phyloP scores from a whole-genome alignment of 1,140 invertebrate species.

The Lanistes nyassanus region DNA sequence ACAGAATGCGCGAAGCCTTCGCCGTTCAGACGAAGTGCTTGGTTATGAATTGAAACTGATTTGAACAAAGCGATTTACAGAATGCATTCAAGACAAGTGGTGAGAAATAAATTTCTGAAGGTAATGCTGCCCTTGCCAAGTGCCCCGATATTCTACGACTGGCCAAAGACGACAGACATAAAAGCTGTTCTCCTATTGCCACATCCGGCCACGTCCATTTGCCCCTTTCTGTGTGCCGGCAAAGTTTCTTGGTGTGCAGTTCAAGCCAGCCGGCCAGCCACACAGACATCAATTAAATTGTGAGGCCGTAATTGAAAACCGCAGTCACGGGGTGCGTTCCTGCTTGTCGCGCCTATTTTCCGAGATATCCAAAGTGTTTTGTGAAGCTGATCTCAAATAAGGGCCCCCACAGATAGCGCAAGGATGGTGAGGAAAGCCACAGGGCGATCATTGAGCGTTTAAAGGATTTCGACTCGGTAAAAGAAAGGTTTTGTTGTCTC shows the following conservation, averaged over 20 bases:
- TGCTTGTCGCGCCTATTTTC: slow-evolving; percentile 10
- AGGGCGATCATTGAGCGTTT: background rate
- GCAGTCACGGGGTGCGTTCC: slow-evolving; percentile 1
- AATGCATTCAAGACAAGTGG: too few species aligned
- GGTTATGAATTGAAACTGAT: too few species aligned
- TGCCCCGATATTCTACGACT: background rate
- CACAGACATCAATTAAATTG: slow-evolving; percentile 4
- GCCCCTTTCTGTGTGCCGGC: background rate
- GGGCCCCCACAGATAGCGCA: background rate
- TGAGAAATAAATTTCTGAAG: too few species aligned
- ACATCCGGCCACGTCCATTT: slow-evolving; percentile 8
- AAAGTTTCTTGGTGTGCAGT: background rate
- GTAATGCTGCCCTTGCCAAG: too few species aligned
- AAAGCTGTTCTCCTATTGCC: background rate
- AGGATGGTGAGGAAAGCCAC: background rate
- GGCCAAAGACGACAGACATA: slow-evolving; percentile 11
- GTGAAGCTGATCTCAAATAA: slow-evolving; percentile 20
- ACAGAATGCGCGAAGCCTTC: too few species aligned
- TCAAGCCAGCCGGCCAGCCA: slow-evolving; percentile 2
- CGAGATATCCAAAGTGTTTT: slow-evolving; percentile 21
- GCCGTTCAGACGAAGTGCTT: too few species aligned
- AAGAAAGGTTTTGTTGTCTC: background rate
- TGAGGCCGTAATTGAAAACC: slow-evolving; percentile 20
- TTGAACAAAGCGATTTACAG: too few species aligned
- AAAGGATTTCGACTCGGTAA: background rate